A percentile compares a stretch with the other conserved stretches of the same genome.
phyloP scores from a whole-genome alignment of 2,113 vertebrate genomes.

The Microcebus ravelobensis region DNA sequence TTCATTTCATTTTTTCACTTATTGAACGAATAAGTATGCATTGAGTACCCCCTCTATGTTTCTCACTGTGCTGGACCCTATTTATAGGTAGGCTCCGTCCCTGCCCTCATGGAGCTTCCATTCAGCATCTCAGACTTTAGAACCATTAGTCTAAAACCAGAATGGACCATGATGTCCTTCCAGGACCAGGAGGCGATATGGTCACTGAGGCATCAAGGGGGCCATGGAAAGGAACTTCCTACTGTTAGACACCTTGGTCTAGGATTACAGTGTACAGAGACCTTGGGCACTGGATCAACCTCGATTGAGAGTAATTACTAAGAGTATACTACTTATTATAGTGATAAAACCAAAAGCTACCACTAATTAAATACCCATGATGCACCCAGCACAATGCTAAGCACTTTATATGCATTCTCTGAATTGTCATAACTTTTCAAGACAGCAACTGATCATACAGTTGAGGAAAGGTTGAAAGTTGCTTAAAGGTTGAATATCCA shows the following conservation, averaged over 20 bases:
- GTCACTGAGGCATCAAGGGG: not conserved
- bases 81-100: not conserved
- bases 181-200: not conserved
- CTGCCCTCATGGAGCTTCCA: not conserved
- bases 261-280: not conserved
- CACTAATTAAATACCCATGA: not conserved
- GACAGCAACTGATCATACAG: not conserved
- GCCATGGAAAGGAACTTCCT: not conserved
- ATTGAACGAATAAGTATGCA: not conserved
- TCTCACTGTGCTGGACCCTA: not conserved
- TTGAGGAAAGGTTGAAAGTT: not conserved
- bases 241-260: not conserved
- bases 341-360: not conserved
- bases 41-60: accelerated
- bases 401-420: not conserved
- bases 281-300: not conserved
- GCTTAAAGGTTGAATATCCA: not conserved
- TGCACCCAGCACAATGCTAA: too few species aligned
- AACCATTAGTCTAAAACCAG: not conserved
- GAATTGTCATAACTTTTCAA: not conserved
- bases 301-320: not conserved
- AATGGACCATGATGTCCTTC: not conserved
- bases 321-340: too few species aligned
- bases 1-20: not conserved
- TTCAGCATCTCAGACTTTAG: not conserved